Conservation (phyloP, 2,113 vertebrate species). For the Ictalurus punctatus region DNA sequence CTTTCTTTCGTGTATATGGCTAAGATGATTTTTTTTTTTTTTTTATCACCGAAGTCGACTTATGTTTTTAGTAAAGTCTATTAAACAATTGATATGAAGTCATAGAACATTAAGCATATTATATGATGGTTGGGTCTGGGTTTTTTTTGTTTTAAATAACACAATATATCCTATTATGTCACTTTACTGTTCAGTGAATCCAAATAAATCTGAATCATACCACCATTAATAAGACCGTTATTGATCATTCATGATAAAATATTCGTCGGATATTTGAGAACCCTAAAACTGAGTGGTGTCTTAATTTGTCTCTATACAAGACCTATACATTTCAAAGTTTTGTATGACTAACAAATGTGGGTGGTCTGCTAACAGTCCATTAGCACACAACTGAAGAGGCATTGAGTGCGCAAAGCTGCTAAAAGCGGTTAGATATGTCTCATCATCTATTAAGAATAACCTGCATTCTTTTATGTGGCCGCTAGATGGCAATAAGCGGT, state of each 20-base stretch:
- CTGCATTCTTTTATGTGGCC: background rate
- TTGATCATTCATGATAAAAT: background rate
- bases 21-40: background rate
- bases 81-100: background rate
- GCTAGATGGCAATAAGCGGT: conserved; percentile 22
- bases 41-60: background rate
- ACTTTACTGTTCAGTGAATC: too few species aligned
- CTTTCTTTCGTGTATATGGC: too few species aligned
- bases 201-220: too few species aligned
- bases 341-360: background rate
- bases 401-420: background rate
- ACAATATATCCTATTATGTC: background rate
- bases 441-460: background rate
- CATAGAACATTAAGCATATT: background rate
- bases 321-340: background rate
- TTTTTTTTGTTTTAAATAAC: too few species aligned
- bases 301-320: background rate
- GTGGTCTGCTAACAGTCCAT: background rate
- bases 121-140: too few species aligned
- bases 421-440: background rate
- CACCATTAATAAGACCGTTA: background rate
- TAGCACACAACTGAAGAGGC: background rate
- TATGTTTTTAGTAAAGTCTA: background rate
- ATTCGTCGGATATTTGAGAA: background rate
- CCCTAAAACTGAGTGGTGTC: background rate